Base-by-base conservation (phyloP, 2,888 invertebrate species). In the Formica aserva region DNA sequence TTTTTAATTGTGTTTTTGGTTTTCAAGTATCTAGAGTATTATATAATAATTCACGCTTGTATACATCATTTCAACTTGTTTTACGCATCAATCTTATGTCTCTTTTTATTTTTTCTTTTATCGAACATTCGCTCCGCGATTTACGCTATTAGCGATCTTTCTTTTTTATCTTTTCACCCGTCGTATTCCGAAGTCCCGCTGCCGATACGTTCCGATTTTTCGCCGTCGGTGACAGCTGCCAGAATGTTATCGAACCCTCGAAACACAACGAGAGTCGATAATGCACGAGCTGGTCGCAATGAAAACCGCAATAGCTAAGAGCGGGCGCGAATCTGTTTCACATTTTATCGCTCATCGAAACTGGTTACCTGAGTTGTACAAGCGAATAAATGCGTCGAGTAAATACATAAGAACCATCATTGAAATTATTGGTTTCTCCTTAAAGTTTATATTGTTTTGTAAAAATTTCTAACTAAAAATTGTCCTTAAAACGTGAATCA, bases 151-250 rank as follows among this genome's bases (percentile, higher is more conserved):
- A 80, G 60, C 60, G 45, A 71, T 72, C 55, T 32, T 55, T 63
- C 57, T 69, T 77, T 82, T 75, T 65, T 82, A 75, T 82, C 62
- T 63, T 74, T 48, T 48, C 9, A 72, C 38, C 52, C 26, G 60
- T 66, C 55, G 72, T 60, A 55, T 77, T 83, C n/a, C 71, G 55
- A 78, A 65, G 62, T 26, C 63, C 63, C 60, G 55, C 52, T 77
- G 72, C 74, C 60, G 85, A 84, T 85, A 86, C 72, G 67, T 84
- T 82, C 55, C 82, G 77, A 88, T 88, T 90, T 89, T 88, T 88
- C 78, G 71, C 88, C 86, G 86, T 60, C 72, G 77, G 77, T 89
- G 89, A 88, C 91, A 89, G 88, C 87, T 88, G 91, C 86, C 83
- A 86, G 83, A 41, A 55, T 77, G 87, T 85, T 82, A 83, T 84